These are phyloP conservation scores for Aphaenogaster ashmeadi DNA, from an alignment of 1,140 invertebrate species.

Conservation along the genomic window DNA sequence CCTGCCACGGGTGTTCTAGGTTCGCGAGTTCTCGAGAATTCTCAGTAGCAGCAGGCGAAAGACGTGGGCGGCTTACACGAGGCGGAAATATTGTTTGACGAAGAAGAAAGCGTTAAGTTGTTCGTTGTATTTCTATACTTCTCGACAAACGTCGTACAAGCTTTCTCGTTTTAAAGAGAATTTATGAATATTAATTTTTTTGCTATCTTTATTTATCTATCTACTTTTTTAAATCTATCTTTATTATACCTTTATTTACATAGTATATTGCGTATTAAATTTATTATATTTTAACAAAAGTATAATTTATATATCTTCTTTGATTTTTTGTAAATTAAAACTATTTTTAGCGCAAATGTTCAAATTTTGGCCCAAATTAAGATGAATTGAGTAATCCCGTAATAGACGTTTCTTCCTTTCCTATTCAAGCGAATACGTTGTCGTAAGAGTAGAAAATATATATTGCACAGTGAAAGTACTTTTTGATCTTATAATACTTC, in stretches of 20 bases:
- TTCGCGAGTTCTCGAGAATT: conserved; percentile 11
- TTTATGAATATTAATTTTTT: conserved; percentile 6
- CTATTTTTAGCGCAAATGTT: neutral
- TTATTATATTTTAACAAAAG: conserved; percentile 3
- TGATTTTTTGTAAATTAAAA: neutral
- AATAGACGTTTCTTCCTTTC: neutral
- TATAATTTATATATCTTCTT: neutral
- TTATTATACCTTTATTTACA: too few relatives aligned
- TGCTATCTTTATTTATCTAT: too few relatives aligned
- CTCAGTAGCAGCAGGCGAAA: neutral
- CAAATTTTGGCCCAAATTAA: neutral
- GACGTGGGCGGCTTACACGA: neutral
- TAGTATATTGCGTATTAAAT: neutral
- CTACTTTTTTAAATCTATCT: too few relatives aligned
- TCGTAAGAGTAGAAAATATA: neutral
- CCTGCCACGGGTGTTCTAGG: neutral
- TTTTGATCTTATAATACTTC: conserved; percentile 20
- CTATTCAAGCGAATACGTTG: neutral
- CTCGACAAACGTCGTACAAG: neutral
- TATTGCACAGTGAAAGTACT: conserved; percentile 8
- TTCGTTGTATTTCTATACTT: neutral
- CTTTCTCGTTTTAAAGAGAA: neutral
- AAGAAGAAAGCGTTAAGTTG: neutral
- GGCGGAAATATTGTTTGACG: conserved; percentile 20
- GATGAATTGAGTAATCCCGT: neutral